These are phyloP conservation scores for Dipodomys merriami DNA, from an alignment of 2,113 vertebrate genomes.

Conservation along the genomic window DNA sequence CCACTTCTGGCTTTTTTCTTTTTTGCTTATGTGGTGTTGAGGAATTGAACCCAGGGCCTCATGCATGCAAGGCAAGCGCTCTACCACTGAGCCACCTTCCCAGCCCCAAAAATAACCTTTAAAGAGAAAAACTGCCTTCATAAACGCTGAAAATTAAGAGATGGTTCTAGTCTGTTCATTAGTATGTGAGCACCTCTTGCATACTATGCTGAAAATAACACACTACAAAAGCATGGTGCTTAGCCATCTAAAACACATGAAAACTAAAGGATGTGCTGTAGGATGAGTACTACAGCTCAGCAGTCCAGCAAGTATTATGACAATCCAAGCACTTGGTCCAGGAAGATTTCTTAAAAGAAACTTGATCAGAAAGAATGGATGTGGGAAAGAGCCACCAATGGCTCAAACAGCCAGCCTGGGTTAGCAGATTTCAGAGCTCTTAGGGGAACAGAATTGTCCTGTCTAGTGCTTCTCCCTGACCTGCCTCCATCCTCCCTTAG, in stretches of 20 bases:
- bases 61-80: too few species aligned
- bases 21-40: too few species aligned
- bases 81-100: too few species aligned
- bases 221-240: neutral
- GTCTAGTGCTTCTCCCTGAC: neutral
- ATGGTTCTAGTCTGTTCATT: neutral
- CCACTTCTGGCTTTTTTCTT: too few species aligned
- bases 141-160: neutral
- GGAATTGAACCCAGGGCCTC: too few species aligned
- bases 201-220: neutral
- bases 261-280: neutral
- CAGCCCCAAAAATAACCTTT: neutral
- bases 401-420: neutral
- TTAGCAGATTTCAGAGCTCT: neutral
- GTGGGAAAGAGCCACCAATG: neutral
- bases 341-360: conserved; percentile 29
- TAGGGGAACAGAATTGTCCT: neutral
- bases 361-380: neutral
- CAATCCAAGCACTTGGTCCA: conserved; percentile 26
- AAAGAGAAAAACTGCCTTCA: neutral
- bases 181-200: neutral
- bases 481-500: conserved; percentile 81
- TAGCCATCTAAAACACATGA: neutral
- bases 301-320: neutral
- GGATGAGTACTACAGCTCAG: neutral